Evolutionary conservation across 2,888 invertebrate species (phyloP), one percentile per base, ranked within the genome.

Genomic region (Drosophila bunnanda): DNA sequence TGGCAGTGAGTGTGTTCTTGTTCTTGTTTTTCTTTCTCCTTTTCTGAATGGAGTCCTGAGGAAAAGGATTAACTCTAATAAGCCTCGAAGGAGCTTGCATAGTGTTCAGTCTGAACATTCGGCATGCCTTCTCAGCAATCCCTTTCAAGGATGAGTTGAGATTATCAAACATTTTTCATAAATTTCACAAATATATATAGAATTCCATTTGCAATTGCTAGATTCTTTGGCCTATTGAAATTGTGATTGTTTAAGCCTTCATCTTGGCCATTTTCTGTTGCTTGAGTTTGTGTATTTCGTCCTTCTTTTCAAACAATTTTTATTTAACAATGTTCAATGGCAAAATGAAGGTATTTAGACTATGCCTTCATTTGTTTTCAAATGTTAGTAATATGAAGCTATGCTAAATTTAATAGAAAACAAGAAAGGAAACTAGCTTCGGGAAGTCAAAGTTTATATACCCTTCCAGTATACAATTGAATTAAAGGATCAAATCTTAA

Each of bases 121-220:
- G 44, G 44, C 8, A 25, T 44, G 28, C 25, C 25, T 25, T 44
- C 15, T n/a, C n/a, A 48, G 46, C 46, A 17, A 48, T 48, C 30
- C 8, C 20, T 8, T 2, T 50, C 30, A 50, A 50, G 48, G 17
- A 8, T 30, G 20, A 15, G 15, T 32, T 20, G 30, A 9, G 30
- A 5, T 20, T 32, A 20, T 5, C 17, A 50, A 50, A 20, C 1
- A 20, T 20, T 20, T 32, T 50, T 9, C 50, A 15, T 17, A 50
- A 20, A 32, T 20, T 20, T 50, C 7, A n/a, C 7, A n/a, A 13
- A 17, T 17, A 48, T n/a, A 20, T 30, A 8, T 8, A 8, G 8
- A 17, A 48, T 48, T 48, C 17, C 17, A 30, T 30, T 30, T 17
- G 17, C 4, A 17, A 17, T 17, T 30, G 7, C 12, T 17, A 13